phyloP scores from a whole-genome alignment of 2,888 invertebrate genomes.

The Pasiphila rectangulata region DNA sequence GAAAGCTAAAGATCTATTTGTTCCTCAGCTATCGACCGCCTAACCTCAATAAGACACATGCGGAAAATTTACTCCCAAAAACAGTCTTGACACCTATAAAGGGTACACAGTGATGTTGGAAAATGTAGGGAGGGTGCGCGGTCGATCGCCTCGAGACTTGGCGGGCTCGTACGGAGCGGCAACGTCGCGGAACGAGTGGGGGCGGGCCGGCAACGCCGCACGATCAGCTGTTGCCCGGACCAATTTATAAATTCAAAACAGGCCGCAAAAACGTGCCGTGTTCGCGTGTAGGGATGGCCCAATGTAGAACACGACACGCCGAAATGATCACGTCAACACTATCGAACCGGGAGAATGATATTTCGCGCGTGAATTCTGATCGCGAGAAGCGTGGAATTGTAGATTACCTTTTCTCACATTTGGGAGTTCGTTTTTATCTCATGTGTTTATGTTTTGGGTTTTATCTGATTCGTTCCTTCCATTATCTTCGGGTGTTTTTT shows the following conservation, averaged over 20 bases:
- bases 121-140: slow-evolving; percentile 53
- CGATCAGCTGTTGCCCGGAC: slow-evolving; percentile 72
- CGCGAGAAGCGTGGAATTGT: slow-evolving; percentile 6
- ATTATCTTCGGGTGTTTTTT: background rate
- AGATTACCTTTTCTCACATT: slow-evolving; percentile 6
- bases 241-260: slow-evolving; percentile 71
- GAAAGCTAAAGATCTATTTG: slow-evolving; percentile 29
- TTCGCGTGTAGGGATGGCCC: slow-evolving; percentile 26
- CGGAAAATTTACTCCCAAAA: slow-evolving; percentile 36
- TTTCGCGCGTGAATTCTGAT: slow-evolving; percentile 16
- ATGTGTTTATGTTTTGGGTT: background rate
- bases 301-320: slow-evolving; percentile 36
- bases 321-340: slow-evolving; percentile 34
- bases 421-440: slow-evolving; percentile 1
- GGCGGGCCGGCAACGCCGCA: slow-evolving; percentile 53
- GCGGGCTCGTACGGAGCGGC: slow-evolving; percentile 51
- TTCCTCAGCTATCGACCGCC: slow-evolving; percentile 40
- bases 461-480: background rate
- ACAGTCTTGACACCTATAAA: slow-evolving; percentile 36
- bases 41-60: slow-evolving; percentile 44
- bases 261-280: slow-evolving; percentile 62
- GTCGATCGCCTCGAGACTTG: slow-evolving; percentile 67
- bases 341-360: slow-evolving; percentile 24
- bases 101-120: slow-evolving; percentile 43
- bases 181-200: slow-evolving; percentile 51